Evolutionary conservation across 23 tunicate species (phyloP).

Genomic region (Corella eumyota): DNA sequence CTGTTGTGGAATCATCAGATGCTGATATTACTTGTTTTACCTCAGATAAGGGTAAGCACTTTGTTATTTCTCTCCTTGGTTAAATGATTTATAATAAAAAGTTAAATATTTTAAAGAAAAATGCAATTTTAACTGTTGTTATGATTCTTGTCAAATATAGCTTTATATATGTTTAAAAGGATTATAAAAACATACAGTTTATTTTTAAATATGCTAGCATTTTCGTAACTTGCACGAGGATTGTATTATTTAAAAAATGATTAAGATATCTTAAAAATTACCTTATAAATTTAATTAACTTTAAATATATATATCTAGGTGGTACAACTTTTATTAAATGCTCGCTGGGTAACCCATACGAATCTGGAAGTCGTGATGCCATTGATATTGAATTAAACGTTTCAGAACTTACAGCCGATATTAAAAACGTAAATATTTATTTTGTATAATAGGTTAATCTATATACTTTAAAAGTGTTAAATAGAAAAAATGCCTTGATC

Average conservation of each 20-base stretch:
- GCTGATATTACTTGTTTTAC: constrained; percentile 17
- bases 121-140: neutral
- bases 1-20: constrained; percentile 9
- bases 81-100: neutral
- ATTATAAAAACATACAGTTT: no score
- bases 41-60: neutral
- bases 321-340: constrained; percentile 34
- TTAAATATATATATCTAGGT: constrained; percentile 2
- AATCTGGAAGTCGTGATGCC: constrained; percentile 17
- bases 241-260: no score
- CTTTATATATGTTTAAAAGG: no score
- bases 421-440: constrained; percentile 31
- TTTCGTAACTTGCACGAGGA: no score
- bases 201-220: no score
- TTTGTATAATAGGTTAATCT: no score
- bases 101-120: neutral
- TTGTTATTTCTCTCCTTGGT: neutral
- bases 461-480: no score
- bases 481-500: no score
- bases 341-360: constrained; percentile 74
- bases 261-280: no score
- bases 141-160: no score
- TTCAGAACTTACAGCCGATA: constrained; percentile 15
- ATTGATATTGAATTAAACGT: constrained; percentile 43
- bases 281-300: neutral